Base-by-base conservation (phyloP, 2,113 vertebrate genomes). In the Leucopsar rothschildi region DNA sequence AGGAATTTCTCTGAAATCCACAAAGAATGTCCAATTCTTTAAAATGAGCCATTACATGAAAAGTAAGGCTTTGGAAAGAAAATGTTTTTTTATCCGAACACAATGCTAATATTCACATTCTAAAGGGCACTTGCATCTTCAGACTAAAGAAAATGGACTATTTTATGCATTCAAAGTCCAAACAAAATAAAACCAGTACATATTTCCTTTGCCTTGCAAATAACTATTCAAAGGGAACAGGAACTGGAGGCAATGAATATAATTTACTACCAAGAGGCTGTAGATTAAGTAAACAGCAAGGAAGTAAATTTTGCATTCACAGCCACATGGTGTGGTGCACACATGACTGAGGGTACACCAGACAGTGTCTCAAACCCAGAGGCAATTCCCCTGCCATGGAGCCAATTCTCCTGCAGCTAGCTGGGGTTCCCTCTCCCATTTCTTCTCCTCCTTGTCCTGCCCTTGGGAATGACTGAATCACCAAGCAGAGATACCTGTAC, bases 161-260 rank as follows among this genome's bases (percentile, higher is more conserved):
- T 64, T 93, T 94, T 59, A 87, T 78, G 40, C 44, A 92, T 88
- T 83, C 68, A 52, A 11, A 79, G 56, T 63, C 61, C 56, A 88
- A 84, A 19, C 2, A 76, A 75, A 89, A 82, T 56, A 66, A 96
- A 94, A 83, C 1, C 37, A 89, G 45, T 44, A 45, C 0, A 0
- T 18, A 44, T 49, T 85, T 75, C 65, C 68, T 96, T 86, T 79
- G 83, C 84, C 82, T 95, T 91, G 91, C 79, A 93, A 94, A 88
- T 95, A 72, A 68, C 23, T 80, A 42, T 88, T 94, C 79, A 77
- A 10, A 29, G 71, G 79, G 50, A 79, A 57, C 16, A 75, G 47
- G 42, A 66, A 61, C 86, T 13, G 1, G 71, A 87, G 82, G 94
- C 77, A 53, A 91, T 72, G 81, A 82, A 83, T 71, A 63, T 82